phyloP scores from a whole-genome alignment of 2,797 vertebrate genomes.

The Ptychadena robeensis region DNA sequence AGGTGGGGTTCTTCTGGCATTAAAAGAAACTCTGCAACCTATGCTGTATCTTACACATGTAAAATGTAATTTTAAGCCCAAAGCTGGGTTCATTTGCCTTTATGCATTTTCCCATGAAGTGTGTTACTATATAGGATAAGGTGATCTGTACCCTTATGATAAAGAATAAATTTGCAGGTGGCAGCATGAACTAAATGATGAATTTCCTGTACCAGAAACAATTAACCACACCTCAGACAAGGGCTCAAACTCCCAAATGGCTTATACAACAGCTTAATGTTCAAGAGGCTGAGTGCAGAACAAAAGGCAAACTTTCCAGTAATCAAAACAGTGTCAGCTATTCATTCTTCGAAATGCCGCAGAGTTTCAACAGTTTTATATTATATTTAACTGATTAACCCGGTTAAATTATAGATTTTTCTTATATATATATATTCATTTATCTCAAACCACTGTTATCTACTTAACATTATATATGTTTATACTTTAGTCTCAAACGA shows the following conservation, averaged over 20 bases:
- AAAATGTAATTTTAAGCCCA: background rate
- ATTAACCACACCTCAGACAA: background rate
- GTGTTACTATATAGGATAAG: background rate
- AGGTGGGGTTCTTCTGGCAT: background rate
- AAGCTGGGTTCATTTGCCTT: background rate
- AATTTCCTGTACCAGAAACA: background rate
- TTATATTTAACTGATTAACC: background rate
- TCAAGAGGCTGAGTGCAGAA: background rate
- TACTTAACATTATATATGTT: constrained; percentile 8
- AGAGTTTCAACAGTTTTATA: background rate
- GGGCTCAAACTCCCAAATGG: too few relatives aligned
- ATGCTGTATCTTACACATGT: background rate
- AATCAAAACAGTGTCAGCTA: background rate
- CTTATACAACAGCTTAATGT: too few relatives aligned
- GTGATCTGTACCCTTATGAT: background rate
- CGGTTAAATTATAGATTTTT: background rate
- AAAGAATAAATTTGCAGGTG: background rate
- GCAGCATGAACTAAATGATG: background rate
- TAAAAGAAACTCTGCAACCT: background rate
- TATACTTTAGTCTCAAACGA: background rate
- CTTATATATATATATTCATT: background rate
- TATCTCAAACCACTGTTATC: background rate
- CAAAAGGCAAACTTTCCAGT: background rate
- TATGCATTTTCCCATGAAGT: background rate
- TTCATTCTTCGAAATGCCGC: background rate